These are phyloP conservation scores for Bubalus kerabau DNA, from an alignment of 2,113 vertebrate genomes.

Conservation along the genomic window DNA sequence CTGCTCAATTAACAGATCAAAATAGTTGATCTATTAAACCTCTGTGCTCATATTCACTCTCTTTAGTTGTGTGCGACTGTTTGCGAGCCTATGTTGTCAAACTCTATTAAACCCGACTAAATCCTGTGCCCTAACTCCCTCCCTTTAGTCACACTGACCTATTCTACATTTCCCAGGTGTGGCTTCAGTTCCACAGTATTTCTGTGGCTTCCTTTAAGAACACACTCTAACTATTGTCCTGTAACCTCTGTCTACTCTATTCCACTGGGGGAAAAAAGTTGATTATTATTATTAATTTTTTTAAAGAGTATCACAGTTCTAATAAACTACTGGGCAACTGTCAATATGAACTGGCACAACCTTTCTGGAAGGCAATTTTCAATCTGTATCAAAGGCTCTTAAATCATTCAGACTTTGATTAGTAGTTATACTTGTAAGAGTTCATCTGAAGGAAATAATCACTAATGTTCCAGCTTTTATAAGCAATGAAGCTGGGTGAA, in stretches of 20 bases:
- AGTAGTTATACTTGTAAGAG: neutral
- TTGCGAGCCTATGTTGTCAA: neutral
- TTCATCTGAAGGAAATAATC: slow-evolving; percentile 7
- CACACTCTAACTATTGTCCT: neutral
- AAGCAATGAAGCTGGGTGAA: neutral
- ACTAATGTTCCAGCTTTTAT: neutral
- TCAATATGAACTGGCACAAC: neutral
- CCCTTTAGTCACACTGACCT: neutral
- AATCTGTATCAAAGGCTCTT: neutral
- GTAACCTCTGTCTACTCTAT: neutral
- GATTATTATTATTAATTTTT: neutral
- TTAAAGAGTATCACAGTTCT: neutral
- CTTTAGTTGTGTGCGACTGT: neutral
- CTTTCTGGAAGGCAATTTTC: slow-evolving; percentile 3
- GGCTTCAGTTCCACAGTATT: neutral
- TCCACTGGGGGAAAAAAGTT: no score
- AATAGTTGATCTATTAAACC: neutral
- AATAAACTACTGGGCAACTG: neutral
- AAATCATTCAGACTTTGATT: neutral
- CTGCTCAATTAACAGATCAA: neutral
- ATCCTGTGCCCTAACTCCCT: neutral
- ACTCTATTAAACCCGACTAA: neutral
- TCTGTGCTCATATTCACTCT: neutral
- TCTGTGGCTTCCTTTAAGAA: neutral
- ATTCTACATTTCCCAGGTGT: neutral